phyloP scores from a whole-genome alignment of 1,140 invertebrate species.

The Hycleus cichorii region DNA sequence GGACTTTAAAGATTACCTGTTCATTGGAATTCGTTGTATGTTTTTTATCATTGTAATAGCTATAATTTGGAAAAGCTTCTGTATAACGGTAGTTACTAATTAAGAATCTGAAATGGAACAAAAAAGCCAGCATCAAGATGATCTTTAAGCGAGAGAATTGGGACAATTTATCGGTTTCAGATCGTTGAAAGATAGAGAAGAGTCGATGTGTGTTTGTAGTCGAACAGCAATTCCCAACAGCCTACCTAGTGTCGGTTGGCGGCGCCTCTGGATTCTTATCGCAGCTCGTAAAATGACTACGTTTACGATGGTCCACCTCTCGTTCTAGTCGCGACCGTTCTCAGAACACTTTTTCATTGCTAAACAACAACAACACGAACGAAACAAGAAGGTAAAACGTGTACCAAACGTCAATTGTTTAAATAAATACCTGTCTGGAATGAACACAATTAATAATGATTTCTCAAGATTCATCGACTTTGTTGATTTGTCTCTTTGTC shows the following conservation, averaged over 20 bases:
- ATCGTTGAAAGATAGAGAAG: constrained; percentile 1
- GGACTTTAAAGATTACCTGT: too few species aligned
- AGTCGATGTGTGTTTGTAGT: neutral
- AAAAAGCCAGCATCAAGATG: constrained; percentile 15
- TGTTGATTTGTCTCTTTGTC: neutral
- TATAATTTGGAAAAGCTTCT: too few species aligned
- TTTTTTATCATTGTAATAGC: too few species aligned
- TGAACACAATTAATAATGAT: constrained; percentile 22
- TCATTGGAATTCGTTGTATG: too few species aligned
- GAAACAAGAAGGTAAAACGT: too few species aligned
- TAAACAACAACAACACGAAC: too few species aligned
- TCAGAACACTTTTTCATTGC: neutral
- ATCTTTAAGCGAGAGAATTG: constrained; percentile 9
- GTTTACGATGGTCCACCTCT: constrained; percentile 3
- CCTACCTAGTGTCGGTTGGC: constrained; percentile 8
- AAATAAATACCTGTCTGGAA: constrained; percentile 13
- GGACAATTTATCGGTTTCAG: constrained; percentile 19
- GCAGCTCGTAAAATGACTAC: constrained; percentile 12
- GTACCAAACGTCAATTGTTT: constrained; percentile 4
- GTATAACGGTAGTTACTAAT: constrained; percentile 16
- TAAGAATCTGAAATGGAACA: constrained; percentile 6
- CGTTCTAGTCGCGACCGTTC: constrained; percentile 1
- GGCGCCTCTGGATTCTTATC: constrained; percentile 22
- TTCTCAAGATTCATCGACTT: constrained; percentile 12
- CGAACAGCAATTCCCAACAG: constrained; percentile 17